Evolutionary conservation across 1,140 invertebrate species (phyloP), one percentile per base, ranked within the genome.

Genomic region (Plutomurus gul): DNA sequence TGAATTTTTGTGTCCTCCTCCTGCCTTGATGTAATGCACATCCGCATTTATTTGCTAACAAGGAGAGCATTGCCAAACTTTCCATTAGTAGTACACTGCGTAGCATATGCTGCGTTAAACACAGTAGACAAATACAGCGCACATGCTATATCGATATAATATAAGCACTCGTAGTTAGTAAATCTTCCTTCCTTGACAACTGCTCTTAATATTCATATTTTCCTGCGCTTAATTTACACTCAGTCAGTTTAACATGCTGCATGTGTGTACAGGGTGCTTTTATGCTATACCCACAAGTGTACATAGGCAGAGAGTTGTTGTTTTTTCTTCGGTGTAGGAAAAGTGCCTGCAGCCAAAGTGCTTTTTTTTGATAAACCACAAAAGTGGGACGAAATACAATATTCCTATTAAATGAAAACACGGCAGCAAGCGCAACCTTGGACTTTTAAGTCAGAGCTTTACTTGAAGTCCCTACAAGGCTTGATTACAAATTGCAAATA

Each of bases 401-500:
- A 33, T 13, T 65, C 27, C 13, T 33, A 33, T 30, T 33, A 13
- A 65, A 33, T 11, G 1, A 7, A 65, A 65, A 25, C 5, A n/a
- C n/a, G 3, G 51, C 4, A 60, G 11, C 6, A 1, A 56, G 30
- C n/a, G 51, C 1, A 65, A 65, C 56, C 56, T 65, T 65, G 56
- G 51, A 56, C 51, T 56, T 27, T 22, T n/a, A n/a, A 51, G n/a
- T 56, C 7, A 13, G 56, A 65, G 36, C 27, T 65, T 65, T 65
- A n/a, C 16, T 33, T 18, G 36, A 65, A 65, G 30, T 65, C 13
- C 36, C 27, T n/a, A 65, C 11, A 60, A 30, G 36, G 36, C 27
- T 65, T 65, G 56, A 65, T 65, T 65, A 30, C 56, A 65, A 65
- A 65, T 65, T 65, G 56, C 27, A 27, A 65, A 27, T 18, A 65